These are phyloP conservation scores for Drosophila miranda DNA, from an alignment of 1,140 invertebrate genomes.

Conservation along the genomic window DNA sequence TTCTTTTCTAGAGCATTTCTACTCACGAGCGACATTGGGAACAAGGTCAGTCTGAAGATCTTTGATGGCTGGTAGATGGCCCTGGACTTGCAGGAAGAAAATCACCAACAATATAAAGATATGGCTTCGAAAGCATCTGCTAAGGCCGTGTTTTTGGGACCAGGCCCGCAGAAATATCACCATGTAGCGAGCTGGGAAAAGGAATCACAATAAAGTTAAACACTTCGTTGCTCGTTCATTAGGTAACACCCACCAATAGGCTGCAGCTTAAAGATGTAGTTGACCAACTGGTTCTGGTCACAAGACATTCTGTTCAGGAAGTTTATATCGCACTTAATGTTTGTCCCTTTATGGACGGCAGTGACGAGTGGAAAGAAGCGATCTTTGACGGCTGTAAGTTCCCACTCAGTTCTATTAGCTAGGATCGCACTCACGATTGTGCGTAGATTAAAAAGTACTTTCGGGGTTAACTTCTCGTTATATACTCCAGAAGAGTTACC, in stretches of 20 bases:
- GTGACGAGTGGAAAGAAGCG: conserved; percentile 25
- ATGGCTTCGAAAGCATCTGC: conserved; percentile 17
- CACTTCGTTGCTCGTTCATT: not conserved
- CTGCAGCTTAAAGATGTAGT: conserved; percentile 41
- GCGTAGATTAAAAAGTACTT: not conserved
- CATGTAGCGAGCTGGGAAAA: conserved; percentile 46
- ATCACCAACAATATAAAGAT: conserved; percentile 39
- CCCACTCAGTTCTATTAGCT: conserved; percentile 1
- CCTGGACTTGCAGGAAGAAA: conserved; percentile 33
- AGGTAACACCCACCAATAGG: conserved; percentile 32
- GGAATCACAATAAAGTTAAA: not conserved
- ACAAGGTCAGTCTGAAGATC: conserved; percentile 4
- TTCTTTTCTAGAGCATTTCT: not conserved
- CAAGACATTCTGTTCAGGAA: not conserved
- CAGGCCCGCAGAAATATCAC: conserved; percentile 35
- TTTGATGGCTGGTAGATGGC: conserved; percentile 16
- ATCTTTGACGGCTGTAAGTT: fast-evolving
- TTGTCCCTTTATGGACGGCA: not conserved
- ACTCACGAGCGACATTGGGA: conserved; percentile 25
- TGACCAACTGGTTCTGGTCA: conserved; percentile 38
- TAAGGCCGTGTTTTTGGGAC: not conserved
- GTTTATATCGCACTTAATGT: conserved; percentile 34
- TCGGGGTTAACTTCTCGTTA: not conserved
- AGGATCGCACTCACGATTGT: conserved; percentile 2
- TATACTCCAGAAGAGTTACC: conserved; percentile 4